phyloP scores from a whole-genome alignment of 2,797 vertebrate species.

The Hoplostethus atlanticus region DNA sequence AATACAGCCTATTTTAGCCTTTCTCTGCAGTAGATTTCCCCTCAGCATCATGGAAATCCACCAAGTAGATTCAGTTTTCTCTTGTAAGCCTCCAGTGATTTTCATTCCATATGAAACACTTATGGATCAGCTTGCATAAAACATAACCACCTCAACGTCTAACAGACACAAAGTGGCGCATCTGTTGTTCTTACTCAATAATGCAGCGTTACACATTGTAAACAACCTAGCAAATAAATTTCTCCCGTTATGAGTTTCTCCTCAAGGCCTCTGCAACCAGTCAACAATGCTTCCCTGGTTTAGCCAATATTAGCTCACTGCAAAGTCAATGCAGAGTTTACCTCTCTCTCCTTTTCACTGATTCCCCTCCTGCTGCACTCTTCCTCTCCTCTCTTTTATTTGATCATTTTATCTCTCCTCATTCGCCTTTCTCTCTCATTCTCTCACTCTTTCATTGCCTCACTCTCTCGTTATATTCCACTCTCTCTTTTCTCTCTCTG shows the following conservation, averaged over 20 bases:
- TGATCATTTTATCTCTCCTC: neutral
- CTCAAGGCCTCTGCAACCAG: constrained; percentile 1
- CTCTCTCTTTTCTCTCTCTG: neutral
- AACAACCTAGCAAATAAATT: constrained; percentile 7
- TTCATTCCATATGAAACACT: neutral
- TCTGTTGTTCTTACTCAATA: constrained; percentile 11
- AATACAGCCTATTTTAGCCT: neutral
- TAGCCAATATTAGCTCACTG: neutral
- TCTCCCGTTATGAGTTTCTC: neutral
- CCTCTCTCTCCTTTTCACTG: neutral
- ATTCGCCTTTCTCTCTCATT: constrained; percentile 5
- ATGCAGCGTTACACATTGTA: neutral
- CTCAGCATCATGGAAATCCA: no score
- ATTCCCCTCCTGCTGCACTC: neutral
- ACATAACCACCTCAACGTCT: neutral
- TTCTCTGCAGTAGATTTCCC: no score
- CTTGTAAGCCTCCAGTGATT: neutral
- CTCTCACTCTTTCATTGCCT: neutral
- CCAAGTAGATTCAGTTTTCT: no score
- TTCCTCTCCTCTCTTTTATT: neutral
- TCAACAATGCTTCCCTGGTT: neutral
- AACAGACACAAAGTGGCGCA: neutral
- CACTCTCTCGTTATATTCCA: constrained; percentile 6
- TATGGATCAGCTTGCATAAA: neutral
- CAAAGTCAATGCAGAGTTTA: constrained; percentile 38